A percentile compares a stretch with the other conserved stretches of the same genome.
Evolutionary conservation across 2,113 vertebrate genomes (phyloP).

Genomic region (Corynorhinus townsendii): DNA sequence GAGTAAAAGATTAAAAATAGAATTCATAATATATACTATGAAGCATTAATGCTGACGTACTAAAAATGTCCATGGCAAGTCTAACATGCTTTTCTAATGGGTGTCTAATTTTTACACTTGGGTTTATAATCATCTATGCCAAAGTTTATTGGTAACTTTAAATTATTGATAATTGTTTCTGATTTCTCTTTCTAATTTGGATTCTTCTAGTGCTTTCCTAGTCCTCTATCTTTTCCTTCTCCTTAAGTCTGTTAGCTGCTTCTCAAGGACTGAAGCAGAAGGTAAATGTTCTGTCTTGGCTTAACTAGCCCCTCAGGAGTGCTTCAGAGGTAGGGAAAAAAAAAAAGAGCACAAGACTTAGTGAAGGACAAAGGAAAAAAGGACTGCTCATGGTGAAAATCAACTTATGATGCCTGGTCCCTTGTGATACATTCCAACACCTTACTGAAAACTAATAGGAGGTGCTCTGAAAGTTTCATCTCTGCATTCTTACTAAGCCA

Average conservation of each 20-base stretch:
- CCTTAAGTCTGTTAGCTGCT: neutral
- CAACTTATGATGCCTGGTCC: neutral
- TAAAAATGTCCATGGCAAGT: neutral
- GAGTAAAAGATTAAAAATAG: neutral
- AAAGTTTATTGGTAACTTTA: neutral
- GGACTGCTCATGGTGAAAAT: neutral
- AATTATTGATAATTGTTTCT: neutral
- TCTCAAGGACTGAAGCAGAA: conserved; percentile 42
- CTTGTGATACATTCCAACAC: neutral
- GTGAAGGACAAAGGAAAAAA: conserved; percentile 51
- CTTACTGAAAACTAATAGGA: neutral
- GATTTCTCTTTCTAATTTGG: neutral
- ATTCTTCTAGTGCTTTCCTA: neutral
- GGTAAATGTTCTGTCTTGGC: conserved; percentile 44
- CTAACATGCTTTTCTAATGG: neutral
- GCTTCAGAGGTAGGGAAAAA: conserved; percentile 7
- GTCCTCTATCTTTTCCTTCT: neutral
- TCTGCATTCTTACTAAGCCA: neutral
- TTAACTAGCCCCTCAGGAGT: conserved; percentile 51
- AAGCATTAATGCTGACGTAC: neutral
- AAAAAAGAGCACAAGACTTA: neutral
- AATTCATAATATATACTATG: neutral
- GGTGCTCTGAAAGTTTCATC: neutral
- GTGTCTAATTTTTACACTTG: neutral
- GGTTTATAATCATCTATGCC: neutral